A percentile compares a stretch with the other conserved stretches of the same genome.
These are phyloP conservation scores for Drosophila mimetica DNA, from an alignment of 2,888 invertebrate species.

Conservation along the genomic window DNA sequence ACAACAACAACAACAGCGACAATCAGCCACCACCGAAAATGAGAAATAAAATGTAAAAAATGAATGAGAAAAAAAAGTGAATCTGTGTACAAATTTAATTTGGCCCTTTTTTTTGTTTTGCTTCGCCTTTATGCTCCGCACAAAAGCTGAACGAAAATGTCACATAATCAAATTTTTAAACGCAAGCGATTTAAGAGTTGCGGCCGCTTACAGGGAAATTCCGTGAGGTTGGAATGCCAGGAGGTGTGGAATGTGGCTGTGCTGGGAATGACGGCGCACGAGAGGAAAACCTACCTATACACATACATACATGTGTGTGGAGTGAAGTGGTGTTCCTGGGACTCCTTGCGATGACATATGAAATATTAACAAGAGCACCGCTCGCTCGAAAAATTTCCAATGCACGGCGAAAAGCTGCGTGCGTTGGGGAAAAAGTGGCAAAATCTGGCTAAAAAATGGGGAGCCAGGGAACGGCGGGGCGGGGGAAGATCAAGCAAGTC, in stretches of 20 bases:
- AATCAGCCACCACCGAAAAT: slow-evolving; percentile 14
- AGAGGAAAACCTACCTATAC: too few species aligned
- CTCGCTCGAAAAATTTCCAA: slow-evolving; percentile 57
- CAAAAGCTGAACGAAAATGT: slow-evolving; percentile 61
- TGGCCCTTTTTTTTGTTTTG: slow-evolving; percentile 35
- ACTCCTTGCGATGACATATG: slow-evolving; percentile 71
- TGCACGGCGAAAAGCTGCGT: slow-evolving; percentile 39
- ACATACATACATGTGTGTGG: background rate
- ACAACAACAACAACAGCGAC: slow-evolving; percentile 29
- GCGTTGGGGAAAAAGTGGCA: background rate
- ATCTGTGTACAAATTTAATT: slow-evolving; percentile 77
- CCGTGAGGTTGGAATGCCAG: background rate
- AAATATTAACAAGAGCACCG: slow-evolving; percentile 70
- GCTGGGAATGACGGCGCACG: background rate
- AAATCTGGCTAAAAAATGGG: background rate
- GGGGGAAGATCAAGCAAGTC: slow-evolving; percentile 25
- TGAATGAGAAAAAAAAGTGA: slow-evolving; percentile 44
- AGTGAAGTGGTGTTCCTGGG: slow-evolving; percentile 1
- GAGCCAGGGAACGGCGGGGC: background rate
- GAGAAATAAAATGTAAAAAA: slow-evolving; percentile 28
- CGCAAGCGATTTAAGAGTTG: slow-evolving; percentile 71
- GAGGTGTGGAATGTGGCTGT: background rate
- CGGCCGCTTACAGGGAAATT: slow-evolving; percentile 7
- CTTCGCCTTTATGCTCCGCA: background rate
- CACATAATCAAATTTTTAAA: slow-evolving; percentile 80